phyloP scores from a whole-genome alignment of 2,113 vertebrate genomes.

The Paradoxurus hermaphroditus region DNA sequence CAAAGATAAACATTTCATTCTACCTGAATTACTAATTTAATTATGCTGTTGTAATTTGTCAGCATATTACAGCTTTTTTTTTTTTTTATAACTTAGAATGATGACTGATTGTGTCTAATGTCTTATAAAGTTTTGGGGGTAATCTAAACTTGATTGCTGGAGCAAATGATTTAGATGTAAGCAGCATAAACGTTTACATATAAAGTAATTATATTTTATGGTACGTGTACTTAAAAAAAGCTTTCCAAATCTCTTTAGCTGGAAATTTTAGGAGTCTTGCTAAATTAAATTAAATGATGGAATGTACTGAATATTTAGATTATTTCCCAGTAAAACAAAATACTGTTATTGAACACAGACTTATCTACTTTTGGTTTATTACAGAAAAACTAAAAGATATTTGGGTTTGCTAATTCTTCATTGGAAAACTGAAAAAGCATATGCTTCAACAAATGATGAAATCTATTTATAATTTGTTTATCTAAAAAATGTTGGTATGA shows the following conservation, averaged over 20 bases:
- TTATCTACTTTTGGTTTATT: not conserved
- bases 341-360: not conserved
- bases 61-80: no score
- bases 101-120: not conserved
- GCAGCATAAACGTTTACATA: not conserved
- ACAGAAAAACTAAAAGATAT: not conserved
- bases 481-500: not conserved
- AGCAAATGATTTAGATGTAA: not conserved
- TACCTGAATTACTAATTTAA: not conserved
- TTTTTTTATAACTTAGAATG: not conserved
- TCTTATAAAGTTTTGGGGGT: not conserved
- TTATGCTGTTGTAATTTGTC: not conserved
- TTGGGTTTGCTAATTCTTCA: not conserved
- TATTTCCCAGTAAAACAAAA: not conserved
- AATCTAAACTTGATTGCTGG: not conserved
- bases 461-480: not conserved
- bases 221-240: not conserved
- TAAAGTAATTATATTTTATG: not conserved
- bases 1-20: not conserved
- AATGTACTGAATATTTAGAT: not conserved
- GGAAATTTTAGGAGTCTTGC: not conserved
- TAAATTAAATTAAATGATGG: not conserved
- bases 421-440: not conserved
- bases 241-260: not conserved
- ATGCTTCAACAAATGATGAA: not conserved